Percentiles rank a stretch among this genome's conserved stretches.
Evolutionary conservation across 64 coral and sea anemone genomes (phyloP).

Genomic region (Stichodactyla helianthus): DNA sequence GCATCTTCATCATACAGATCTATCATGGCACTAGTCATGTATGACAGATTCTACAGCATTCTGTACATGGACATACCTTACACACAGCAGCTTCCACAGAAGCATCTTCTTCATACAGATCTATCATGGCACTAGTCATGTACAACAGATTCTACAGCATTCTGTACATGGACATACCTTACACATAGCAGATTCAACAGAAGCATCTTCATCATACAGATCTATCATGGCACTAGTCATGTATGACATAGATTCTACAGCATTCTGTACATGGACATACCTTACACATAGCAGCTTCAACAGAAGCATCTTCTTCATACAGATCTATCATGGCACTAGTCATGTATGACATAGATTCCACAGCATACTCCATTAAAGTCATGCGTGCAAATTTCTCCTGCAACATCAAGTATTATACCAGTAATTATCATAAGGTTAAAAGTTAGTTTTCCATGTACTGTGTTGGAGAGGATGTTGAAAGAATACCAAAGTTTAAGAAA

Average conservation of each 20-base stretch:
- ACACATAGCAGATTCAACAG: slow-evolving; percentile 8
- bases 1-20: slow-evolving; percentile 58
- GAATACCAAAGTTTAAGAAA: too few relatives aligned
- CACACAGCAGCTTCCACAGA: slow-evolving; percentile 15
- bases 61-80: slow-evolving; percentile 18
- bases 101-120: slow-evolving; percentile 47
- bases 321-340: slow-evolving; percentile 61
- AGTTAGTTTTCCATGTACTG: too few relatives aligned
- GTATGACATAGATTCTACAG: slow-evolving; percentile 71
- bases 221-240: slow-evolving; percentile 30
- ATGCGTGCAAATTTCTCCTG: slow-evolving; percentile 85
- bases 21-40: slow-evolving; percentile 21
- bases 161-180: slow-evolving; percentile 18
- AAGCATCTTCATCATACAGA: slow-evolving; percentile 52
- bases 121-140: slow-evolving; percentile 18
- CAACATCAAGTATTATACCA: background rate
- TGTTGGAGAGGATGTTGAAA: too few relatives aligned
- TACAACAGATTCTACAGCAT: background rate
- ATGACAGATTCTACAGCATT: background rate
- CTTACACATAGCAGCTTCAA: slow-evolving; percentile 84
- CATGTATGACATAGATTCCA: slow-evolving; percentile 78
- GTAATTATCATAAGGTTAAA: background rate
- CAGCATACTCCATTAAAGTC: slow-evolving; percentile 58
- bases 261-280: background rate
- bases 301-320: slow-evolving; percentile 55